Evolutionary conservation across 2,888 invertebrate species (phyloP), one percentile per base, ranked within the genome.

Genomic region (Calameuta filiformis): DNA sequence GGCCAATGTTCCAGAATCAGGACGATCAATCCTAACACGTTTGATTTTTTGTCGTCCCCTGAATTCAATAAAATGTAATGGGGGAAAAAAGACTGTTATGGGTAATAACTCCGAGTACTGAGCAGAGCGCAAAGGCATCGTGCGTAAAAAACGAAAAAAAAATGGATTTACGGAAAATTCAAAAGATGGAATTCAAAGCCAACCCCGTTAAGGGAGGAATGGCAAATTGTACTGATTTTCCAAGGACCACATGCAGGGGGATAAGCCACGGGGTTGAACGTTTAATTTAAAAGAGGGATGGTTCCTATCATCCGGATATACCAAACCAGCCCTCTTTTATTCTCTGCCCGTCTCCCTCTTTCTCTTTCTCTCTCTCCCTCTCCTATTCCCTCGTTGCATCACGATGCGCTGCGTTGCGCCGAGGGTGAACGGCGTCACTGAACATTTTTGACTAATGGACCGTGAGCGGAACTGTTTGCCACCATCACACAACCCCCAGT

Each of bases 391-490:
- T 31, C 76, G 82, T 79, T 78, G 75, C 80, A 79, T 79, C 79
- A 37, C 73, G 76, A 33, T 77, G 73, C 37, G 69, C 30, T 71
- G 78, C 76, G 75, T 69, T 69, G 69, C 79, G 78, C 80, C 81
- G 82, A 84, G 83, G 80, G 81, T 80, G 83, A 84, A 81, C 83
- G 82, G 78, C 79, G 75, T 68, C 35, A 74, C 78, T 77, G 79
- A 78, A 81, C 84, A 86, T 86, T 89, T 89, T 87, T 87, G 85
- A 88, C 88, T 89, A 90, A 90, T 90, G 89, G 87, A 87, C 88
- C 88, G 87, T 88, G 88, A 89, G 85, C 81, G 85, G 86, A 85
- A 87, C 86, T 87, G 87, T 89, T 88, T 87, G 86, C 86, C 85
- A 83, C 84, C 84, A 87, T 87, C 87, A 85, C 86, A 84, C 87